These are phyloP conservation scores for Synanthedon tipuliformis DNA, from an alignment of 2,888 invertebrate species.

Conservation along the genomic window DNA sequence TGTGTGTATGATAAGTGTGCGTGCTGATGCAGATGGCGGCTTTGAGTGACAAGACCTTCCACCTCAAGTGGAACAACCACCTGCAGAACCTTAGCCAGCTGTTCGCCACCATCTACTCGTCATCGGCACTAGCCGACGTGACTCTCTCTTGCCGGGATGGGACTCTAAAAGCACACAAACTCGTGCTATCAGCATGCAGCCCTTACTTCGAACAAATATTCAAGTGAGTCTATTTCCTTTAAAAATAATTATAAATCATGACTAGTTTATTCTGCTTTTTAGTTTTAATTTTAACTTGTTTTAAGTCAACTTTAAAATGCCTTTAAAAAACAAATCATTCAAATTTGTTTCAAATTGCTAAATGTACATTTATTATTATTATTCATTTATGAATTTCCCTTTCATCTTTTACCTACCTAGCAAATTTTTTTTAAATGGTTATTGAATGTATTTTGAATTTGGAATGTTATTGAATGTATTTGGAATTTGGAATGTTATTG, in stretches of 20 bases:
- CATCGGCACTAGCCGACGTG: conserved; percentile 77
- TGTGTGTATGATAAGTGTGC: conserved; percentile 50
- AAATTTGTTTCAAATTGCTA: conserved; percentile 38
- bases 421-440: too few relatives aligned
- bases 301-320: too few relatives aligned
- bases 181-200: conserved; percentile 80
- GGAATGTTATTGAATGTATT: too few relatives aligned
- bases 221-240: conserved; percentile 43
- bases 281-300: not conserved
- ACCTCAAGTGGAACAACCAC: conserved; percentile 80
- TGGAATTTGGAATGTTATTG: too few relatives aligned
- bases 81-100: conserved; percentile 77
- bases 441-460: too few relatives aligned
- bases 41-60: conserved; percentile 74
- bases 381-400: too few relatives aligned
- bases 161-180: conserved; percentile 76
- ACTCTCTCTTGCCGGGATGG: conserved; percentile 80
- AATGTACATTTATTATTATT: conserved; percentile 25
- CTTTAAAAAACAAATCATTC: conserved; percentile 2
- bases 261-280: too few relatives aligned
- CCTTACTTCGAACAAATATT: conserved; percentile 82
- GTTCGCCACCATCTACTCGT: conserved; percentile 76
- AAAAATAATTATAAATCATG: not conserved
- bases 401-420: too few relatives aligned
- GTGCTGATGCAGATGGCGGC: conserved; percentile 68